Percentiles rank a stretch among this genome's conserved stretches.
Evolutionary conservation across 2,113 vertebrate genomes (phyloP).

Genomic region (Mormoops blainvillei): DNA sequence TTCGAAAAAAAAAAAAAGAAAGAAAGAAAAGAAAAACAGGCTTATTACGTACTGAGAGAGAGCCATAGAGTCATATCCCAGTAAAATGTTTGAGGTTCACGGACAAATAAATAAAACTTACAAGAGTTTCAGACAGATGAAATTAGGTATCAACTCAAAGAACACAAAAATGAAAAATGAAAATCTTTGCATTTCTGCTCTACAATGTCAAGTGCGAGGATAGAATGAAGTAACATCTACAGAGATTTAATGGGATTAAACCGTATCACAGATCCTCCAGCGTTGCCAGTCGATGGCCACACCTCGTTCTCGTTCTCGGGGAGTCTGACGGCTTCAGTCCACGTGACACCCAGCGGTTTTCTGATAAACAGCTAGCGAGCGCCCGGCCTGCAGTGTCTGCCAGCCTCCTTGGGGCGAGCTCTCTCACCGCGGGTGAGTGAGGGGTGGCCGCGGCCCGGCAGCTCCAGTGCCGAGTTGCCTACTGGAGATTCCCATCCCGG

Average conservation of each 20-base stretch:
- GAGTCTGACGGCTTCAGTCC: neutral
- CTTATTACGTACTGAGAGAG: neutral
- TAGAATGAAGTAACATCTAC: neutral
- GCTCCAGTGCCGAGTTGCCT: neutral
- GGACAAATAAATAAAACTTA: neutral
- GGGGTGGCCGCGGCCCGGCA: neutral
- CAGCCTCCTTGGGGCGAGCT: neutral
- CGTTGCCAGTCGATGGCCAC: neutral
- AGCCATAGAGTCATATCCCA: fast-evolving
- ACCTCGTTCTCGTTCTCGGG: neutral
- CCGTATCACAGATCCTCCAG: neutral
- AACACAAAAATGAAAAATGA: neutral
- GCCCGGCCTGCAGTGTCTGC: fast-evolving
- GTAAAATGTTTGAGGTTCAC: neutral
- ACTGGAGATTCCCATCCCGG: neutral
- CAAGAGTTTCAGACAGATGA: neutral
- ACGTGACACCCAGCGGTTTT: neutral
- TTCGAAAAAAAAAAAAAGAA: neutral
- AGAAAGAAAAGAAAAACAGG: neutral
- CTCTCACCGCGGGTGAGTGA: fast-evolving
- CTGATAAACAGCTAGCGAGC: fast-evolving
- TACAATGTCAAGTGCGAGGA: neutral
- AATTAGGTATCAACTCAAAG: neutral
- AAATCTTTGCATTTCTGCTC: neutral
- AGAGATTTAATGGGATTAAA: neutral